These are phyloP conservation scores for Amphimedon queenslandica DNA, from an alignment of 37 sponge, comb jelly and placozoan genomes.

Conservation along the genomic window DNA sequence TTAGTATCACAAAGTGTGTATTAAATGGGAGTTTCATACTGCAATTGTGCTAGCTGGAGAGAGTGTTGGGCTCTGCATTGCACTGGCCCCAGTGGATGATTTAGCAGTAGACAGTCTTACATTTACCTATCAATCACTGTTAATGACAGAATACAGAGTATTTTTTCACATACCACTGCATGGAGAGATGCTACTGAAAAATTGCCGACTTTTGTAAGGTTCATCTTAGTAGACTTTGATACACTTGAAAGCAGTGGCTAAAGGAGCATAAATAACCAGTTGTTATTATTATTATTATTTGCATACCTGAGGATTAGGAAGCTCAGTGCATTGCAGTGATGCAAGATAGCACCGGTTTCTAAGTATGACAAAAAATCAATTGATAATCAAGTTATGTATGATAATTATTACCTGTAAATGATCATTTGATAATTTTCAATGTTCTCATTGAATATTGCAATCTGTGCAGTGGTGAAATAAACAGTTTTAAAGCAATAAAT, in stretches of 20 bases:
- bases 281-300: not conserved
- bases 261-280: not conserved
- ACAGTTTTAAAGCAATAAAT: not conserved
- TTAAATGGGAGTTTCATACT: too few relatives aligned
- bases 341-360: constrained; percentile 50
- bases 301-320: constrained; percentile 50
- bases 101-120: not conserved
- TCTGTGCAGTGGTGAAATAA: constrained; percentile 11
- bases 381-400: not conserved
- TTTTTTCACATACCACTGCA: constrained; percentile 46
- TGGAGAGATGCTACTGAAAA: constrained; percentile 58
- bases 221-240: constrained; percentile 36
- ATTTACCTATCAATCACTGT: not conserved
- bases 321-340: constrained; percentile 46
- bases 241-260: constrained; percentile 28
- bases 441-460: constrained; percentile 39
- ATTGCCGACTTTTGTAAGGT: constrained; percentile 30
- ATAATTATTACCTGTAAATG: constrained; percentile 27
- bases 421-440: constrained; percentile 45
- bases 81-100: too few relatives aligned
- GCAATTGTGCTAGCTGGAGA: too few relatives aligned
- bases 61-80: too few relatives aligned
- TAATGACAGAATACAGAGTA: not conserved
- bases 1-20: not conserved
- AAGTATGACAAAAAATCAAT: not conserved